phyloP scores from a whole-genome alignment of 2,888 invertebrate species.

The Coleophora deauratella region DNA sequence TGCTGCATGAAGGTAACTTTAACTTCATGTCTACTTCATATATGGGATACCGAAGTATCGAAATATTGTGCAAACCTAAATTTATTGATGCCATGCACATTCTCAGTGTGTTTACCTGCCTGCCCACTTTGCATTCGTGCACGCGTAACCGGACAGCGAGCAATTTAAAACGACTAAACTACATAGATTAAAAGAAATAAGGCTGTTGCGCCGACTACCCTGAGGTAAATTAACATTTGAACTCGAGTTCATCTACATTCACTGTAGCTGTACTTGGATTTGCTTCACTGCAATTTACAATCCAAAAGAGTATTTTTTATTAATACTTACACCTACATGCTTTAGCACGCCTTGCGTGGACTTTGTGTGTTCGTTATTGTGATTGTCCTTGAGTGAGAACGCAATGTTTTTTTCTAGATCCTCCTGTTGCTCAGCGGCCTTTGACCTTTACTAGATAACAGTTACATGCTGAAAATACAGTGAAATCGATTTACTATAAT shows the following conservation, averaged over 20 bases:
- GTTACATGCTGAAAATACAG: too few species aligned
- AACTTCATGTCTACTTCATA: too few species aligned
- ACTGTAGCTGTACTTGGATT: not conserved
- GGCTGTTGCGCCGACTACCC: conserved; percentile 9
- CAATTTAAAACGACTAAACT: conserved; percentile 5
- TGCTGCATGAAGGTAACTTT: too few species aligned
- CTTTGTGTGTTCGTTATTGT: too few species aligned
- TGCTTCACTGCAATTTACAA: too few species aligned
- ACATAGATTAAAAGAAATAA: conserved; percentile 11
- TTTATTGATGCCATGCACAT: conserved; percentile 1
- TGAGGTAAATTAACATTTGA: conserved; percentile 13
- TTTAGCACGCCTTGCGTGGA: too few species aligned
- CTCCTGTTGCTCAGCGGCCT: not conserved
- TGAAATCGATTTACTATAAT: too few species aligned
- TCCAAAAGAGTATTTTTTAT: not conserved
- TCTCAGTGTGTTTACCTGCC: not conserved
- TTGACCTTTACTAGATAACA: too few species aligned
- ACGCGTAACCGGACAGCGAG: conserved; percentile 2
- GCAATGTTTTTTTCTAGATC: not conserved
- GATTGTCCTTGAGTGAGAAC: too few species aligned
- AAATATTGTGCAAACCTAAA: conserved; percentile 1
- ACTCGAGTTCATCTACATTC: conserved; percentile 7
- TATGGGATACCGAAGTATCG: too few species aligned
- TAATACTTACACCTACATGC: too few species aligned
- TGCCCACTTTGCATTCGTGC: conserved; percentile 4